Evolutionary conservation across 2,797 vertebrate species (phyloP).

Genomic region (Pangasius sanitwongsei): DNA sequence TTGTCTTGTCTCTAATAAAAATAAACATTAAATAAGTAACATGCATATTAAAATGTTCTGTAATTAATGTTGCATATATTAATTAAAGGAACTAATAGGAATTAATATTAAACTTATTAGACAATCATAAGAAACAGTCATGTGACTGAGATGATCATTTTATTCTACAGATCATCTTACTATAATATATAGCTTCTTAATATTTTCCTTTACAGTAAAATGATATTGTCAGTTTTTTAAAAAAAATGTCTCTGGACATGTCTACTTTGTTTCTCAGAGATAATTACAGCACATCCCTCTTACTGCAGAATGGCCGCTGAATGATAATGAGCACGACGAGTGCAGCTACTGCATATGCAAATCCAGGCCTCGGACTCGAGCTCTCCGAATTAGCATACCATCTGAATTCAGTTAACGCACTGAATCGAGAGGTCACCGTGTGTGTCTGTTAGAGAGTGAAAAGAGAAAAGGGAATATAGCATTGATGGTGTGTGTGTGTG

Average conservation of each 20-base stretch:
- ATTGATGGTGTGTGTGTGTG: constrained; percentile 44
- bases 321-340: constrained; percentile 66
- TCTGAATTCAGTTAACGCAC: constrained; percentile 75
- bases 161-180: not conserved
- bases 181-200: not conserved
- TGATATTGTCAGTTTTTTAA: not conserved
- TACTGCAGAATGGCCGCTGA: constrained; percentile 50
- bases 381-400: constrained; percentile 75
- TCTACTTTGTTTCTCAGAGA: constrained; percentile 54
- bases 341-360: constrained; percentile 58
- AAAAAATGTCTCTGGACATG: not conserved
- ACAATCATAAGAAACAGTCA: not conserved
- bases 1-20: not conserved
- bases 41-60: not conserved
- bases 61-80: not conserved
- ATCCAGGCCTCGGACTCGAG: constrained; percentile 46
- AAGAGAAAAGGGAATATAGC: constrained; percentile 33
- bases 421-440: constrained; percentile 75
- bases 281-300: constrained; percentile 56
- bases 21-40: not conserved
- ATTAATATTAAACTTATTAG: not conserved
- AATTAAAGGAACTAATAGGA: not conserved
- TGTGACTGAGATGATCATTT: not conserved
- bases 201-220: constrained; percentile 20
- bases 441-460: constrained; percentile 66